Base-by-base conservation (phyloP, 2,888 invertebrate genomes). In the Ornithoptera alexandrae region DNA sequence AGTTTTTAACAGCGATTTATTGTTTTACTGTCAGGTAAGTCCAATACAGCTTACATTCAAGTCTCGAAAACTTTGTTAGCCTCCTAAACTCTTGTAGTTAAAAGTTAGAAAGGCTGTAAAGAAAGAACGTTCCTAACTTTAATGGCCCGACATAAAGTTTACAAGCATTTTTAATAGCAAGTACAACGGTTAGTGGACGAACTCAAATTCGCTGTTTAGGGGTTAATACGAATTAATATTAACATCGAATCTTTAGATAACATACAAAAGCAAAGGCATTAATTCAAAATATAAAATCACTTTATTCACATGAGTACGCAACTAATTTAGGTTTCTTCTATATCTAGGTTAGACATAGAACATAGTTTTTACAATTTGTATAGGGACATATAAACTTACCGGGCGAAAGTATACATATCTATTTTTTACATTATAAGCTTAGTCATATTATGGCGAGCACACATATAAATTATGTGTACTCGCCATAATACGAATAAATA, bases 21-120 rank as follows among this genome's bases (percentile, higher is more conserved):
- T 58, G 57, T 58, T 58, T 58, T 58, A 58, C 57, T 58, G 57
- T 36, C 57, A 22, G 42, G 3, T 61, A 56, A 65, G 57, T 57
- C 61, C 65, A 64, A 12, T 58, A 66, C 58, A 39, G 53, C 67
- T 69, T 61, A 65, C 57, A 62, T 68, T 59, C 36, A 68, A 65
- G 67, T 64, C 63, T 71, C 70, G 65, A 62, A 72, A 76, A 76
- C 72, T 75, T 74, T 62, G 74, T 77, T 75, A 75, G 76, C 74
- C 73, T 77, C 74, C 74, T 71, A 80, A 88, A 86, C 84, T 87
- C 86, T 81, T 83, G 83, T 84, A 84, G 84, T 86, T 86, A 84
- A 83, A 84, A 87, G 81, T 88, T 84, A 72, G 73, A 73, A 79
- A 74, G 76, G 74, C 72, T 76, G 76, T 74, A 78, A 82, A 81